Evolutionary conservation across 1,140 invertebrate species (phyloP).

Genomic region (Varroa destructor): DNA sequence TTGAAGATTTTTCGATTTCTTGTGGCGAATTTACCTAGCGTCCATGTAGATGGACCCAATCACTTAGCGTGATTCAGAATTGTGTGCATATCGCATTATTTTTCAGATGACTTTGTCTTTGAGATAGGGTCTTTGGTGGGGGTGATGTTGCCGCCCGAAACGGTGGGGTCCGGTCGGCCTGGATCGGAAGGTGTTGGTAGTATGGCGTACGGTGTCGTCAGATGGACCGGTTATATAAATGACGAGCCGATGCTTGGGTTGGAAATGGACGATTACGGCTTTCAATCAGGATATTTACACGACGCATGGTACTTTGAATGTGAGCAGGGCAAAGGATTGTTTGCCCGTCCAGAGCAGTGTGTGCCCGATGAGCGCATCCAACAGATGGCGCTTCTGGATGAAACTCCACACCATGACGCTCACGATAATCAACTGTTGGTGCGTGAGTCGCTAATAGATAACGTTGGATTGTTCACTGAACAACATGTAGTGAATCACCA

Average conservation of each 20-base stretch:
- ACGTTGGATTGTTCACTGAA: not conserved
- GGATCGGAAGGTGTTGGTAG: not conserved
- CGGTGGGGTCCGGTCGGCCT: not conserved
- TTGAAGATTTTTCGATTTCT: no score
- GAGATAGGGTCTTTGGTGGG: conserved; percentile 10
- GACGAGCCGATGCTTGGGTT: conserved; percentile 22
- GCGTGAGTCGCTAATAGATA: no score
- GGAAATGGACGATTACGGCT: conserved; percentile 21
- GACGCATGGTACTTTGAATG: conserved; percentile 17
- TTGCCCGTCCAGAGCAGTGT: conserved; percentile 18
- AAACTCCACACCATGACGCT: conserved; percentile 19
- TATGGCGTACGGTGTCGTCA: conserved; percentile 13
- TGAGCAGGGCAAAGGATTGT: conserved; percentile 11
- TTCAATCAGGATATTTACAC: conserved; percentile 6
- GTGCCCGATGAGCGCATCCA: conserved; percentile 21
- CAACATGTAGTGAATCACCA: not conserved
- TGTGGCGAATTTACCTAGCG: no score
- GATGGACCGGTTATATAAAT: conserved; percentile 15
- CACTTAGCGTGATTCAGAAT: no score
- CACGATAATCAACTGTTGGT: no score
- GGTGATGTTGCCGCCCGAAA: conserved; percentile 17
- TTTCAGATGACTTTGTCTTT: conserved; percentile 19
- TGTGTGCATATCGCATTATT: no score
- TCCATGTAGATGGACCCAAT: no score
- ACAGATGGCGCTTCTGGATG: conserved; percentile 5